Percentiles rank a stretch among this genome's conserved stretches.
Conservation (phyloP, 2,113 vertebrate genomes). For the Clarias macrocephalus region DNA sequence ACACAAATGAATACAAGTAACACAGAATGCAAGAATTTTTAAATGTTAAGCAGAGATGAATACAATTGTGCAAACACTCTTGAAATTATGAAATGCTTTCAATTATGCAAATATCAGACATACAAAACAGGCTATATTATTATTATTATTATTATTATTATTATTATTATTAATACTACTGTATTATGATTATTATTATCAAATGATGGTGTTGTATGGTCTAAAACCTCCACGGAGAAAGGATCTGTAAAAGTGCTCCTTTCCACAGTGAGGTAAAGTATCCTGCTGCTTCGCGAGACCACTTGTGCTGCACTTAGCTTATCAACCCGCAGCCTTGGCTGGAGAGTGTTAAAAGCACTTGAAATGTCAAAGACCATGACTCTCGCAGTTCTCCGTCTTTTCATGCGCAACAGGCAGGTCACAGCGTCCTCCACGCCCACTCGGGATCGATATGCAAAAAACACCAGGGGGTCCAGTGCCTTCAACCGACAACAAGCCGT, state of each 20-base stretch:
- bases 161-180: background rate
- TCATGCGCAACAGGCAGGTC: background rate
- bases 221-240: background rate
- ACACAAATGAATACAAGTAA: background rate
- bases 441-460: background rate
- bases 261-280: background rate
- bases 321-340: slow-evolving; percentile 1
- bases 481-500: background rate
- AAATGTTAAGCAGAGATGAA: background rate
- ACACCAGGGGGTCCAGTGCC: background rate
- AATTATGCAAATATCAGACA: too few relatives aligned
- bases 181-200: background rate
- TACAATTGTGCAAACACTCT: background rate
- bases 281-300: slow-evolving; percentile 13
- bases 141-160: too few relatives aligned
- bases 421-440: background rate
- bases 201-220: background rate
- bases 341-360: slow-evolving; percentile 19
- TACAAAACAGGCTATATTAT: too few relatives aligned
- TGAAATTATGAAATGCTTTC: background rate
- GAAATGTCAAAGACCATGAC: slow-evolving; percentile 5
- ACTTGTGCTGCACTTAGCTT: slow-evolving; percentile 31
- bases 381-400: background rate
- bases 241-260: slow-evolving; percentile 3
- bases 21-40: background rate